Percentiles rank a stretch among this genome's conserved stretches.
Evolutionary conservation across 2,888 invertebrate species (phyloP).

Genomic region (Diplolepis rosae): DNA sequence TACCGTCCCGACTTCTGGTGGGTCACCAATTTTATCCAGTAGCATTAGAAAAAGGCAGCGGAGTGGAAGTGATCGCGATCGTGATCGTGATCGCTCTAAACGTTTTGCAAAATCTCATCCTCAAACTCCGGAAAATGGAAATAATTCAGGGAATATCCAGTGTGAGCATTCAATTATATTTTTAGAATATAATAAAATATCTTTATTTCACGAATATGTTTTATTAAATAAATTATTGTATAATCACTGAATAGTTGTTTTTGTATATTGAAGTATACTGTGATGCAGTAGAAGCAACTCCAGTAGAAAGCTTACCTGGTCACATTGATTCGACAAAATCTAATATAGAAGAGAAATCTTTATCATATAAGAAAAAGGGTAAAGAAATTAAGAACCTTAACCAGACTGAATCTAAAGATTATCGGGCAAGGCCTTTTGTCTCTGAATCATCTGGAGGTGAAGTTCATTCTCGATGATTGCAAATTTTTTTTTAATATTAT

Average conservation of each 20-base stretch:
- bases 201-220: conserved; percentile 4
- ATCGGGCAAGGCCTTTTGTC: background rate
- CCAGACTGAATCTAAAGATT: background rate
- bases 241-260: background rate
- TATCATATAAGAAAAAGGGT: background rate
- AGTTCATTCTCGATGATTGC: background rate
- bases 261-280: conserved; percentile 41
- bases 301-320: conserved; percentile 66
- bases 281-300: conserved; percentile 64
- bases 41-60: conserved; percentile 63
- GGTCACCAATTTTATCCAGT: conserved; percentile 64
- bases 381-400: background rate
- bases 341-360: background rate
- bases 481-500: background rate
- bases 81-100: conserved; percentile 63
- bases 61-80: conserved; percentile 63
- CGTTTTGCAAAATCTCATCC: conserved; percentile 54
- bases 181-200: background rate
- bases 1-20: conserved; percentile 54
- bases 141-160: background rate
- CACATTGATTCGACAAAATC: conserved; percentile 46
- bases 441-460: background rate
- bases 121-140: conserved; percentile 47
- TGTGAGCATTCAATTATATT: background rate
- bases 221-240: background rate